A percentile compares a stretch with the other conserved stretches of the same genome.
phyloP scores from a whole-genome alignment of 2,797 vertebrate species.

The Scolopax bukidnonensis region DNA sequence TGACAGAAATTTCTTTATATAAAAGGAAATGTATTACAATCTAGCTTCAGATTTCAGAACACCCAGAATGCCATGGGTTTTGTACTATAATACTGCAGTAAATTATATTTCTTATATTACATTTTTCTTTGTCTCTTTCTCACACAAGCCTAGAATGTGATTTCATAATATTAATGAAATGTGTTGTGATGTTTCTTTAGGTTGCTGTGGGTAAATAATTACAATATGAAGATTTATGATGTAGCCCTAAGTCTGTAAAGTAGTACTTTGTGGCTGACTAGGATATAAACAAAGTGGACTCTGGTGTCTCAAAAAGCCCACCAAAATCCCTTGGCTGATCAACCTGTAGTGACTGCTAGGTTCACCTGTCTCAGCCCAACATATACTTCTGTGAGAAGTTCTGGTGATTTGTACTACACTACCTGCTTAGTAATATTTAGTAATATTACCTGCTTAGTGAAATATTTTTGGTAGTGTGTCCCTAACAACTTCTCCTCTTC shows the following conservation, averaged over 20 bases:
- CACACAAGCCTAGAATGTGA: not conserved
- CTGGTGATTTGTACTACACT: not conserved
- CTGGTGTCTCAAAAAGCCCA: not conserved
- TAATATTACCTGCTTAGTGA: not conserved
- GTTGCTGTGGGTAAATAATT: slow-evolving; percentile 10
- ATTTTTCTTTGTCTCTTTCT: slow-evolving; percentile 20
- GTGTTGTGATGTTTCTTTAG: slow-evolving; percentile 5
- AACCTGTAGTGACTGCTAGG: not conserved
- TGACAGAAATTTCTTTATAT: not conserved
- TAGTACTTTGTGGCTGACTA: not conserved
- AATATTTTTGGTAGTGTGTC: not conserved
- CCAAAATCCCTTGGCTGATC: not conserved
- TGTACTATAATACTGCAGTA: not conserved
- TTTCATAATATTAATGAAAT: slow-evolving; percentile 17
- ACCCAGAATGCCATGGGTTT: not conserved
- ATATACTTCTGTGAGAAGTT: slow-evolving; percentile 16
- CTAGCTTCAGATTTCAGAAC: not conserved
- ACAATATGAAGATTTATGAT: not conserved
- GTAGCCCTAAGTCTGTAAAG: not conserved
- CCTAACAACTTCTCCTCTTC: not conserved
- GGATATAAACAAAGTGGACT: not conserved
- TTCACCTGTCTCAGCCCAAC: not conserved
- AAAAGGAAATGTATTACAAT: not conserved
- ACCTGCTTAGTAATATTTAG: slow-evolving; percentile 9
- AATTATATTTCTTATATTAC: not conserved